Base-by-base conservation (phyloP, 2,797 vertebrate species). In the Bovichtus diacanthus region DNA sequence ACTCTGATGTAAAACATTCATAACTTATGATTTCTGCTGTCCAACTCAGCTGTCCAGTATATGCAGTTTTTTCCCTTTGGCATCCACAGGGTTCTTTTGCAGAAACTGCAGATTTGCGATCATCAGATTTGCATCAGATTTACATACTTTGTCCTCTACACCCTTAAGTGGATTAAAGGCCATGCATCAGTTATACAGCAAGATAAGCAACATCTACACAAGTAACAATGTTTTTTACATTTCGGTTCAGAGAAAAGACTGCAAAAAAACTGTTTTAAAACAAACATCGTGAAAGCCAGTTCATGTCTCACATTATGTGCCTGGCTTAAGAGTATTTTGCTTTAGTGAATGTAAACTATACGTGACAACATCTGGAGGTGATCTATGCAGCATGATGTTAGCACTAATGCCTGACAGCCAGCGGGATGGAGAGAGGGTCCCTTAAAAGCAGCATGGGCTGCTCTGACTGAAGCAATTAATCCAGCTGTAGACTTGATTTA, bases 1-100 rank as follows among this genome's bases (percentile, higher is more conserved):
- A 74, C 74, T 61, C 85, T 93, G 93, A 95, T 90, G 86, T 87
- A 76, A 95, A 94, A 92, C 94, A 94, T 89, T 86, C 88, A 80
- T 87, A 89, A 80, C 71, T 49, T 78, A 74, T 62, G 76, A 87
- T 78, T 88, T 81, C 68, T 76, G 76, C 86, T 84, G 76, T 86
- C 86, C 82, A 79, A 60, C 61, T 78, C 77, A 39, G 78, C 82
- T 76, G 62, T 49, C 62, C 25, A 50, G 19, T 53, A 58, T 58
- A 73, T 72, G 82, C 66, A 74, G 84, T 72, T 83, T 83, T 83
- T 88, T 85, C 74, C 69, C 68, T 74, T 70, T 79, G 69, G 78
- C 83, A 74, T 77, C 69, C 18, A n/a, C 63, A 76, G 49, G 74
- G 9, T 68, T 82, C 75, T 75, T 70, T 50, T 15, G 13, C 81